Percentiles rank a stretch among this genome's conserved stretches.
Conservation (phyloP, 2,797 vertebrate species). For the Gambelia wislizenii region DNA sequence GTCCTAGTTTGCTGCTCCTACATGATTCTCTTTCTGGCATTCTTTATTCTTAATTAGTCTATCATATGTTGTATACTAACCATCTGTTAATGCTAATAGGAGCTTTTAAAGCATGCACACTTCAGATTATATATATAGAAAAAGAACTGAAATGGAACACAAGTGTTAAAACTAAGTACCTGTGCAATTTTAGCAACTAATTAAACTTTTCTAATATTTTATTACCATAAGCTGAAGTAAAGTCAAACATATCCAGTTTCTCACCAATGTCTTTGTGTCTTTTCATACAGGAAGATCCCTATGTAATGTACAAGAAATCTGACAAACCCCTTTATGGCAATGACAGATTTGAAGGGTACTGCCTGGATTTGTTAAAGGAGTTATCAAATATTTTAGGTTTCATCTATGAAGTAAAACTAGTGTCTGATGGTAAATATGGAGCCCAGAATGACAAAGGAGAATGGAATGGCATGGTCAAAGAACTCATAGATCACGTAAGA, state of each 20-base stretch:
- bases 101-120: background rate
- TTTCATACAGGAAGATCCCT: constrained; percentile 92
- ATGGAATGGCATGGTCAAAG: constrained; percentile 99
- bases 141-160: background rate
- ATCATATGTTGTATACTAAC: background rate
- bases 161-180: background rate
- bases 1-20: background rate
- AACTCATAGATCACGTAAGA: constrained; percentile 98
- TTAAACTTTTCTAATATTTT: background rate
- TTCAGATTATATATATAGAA: background rate
- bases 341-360: constrained; percentile 98
- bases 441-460: constrained; percentile 98
- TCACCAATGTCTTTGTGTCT: constrained; percentile 21
- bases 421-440: constrained; percentile 96
- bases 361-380: constrained; percentile 95
- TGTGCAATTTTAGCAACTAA: constrained; percentile 15
- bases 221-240: constrained; percentile 23
- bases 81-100: background rate
- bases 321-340: constrained; percentile 97
- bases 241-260: background rate
- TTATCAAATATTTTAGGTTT: constrained; percentile 96
- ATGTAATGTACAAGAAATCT: constrained; percentile 98
- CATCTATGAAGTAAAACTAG: constrained; percentile 95
- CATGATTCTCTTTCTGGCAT: background rate
- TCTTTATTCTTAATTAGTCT: background rate